These are phyloP conservation scores for Dufourea novaeangliae DNA, from an alignment of 1,140 invertebrate genomes.

Conservation along the genomic window DNA sequence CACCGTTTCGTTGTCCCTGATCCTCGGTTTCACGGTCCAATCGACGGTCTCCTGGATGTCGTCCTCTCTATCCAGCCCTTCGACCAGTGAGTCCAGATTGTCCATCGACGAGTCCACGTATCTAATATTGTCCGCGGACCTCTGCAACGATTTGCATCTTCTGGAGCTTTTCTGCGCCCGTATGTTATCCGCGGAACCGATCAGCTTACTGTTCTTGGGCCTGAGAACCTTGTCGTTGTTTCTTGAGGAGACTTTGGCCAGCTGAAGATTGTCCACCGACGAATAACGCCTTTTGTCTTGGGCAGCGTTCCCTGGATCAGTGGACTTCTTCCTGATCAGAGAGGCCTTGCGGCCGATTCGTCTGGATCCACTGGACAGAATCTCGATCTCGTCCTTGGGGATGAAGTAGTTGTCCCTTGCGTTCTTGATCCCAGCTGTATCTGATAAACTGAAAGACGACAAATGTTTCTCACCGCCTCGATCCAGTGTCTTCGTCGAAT, in stretches of 20 bases:
- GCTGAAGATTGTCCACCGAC: constrained; percentile 77
- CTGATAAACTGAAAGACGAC: constrained; percentile 28
- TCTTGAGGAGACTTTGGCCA: constrained; percentile 64
- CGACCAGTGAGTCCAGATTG: constrained; percentile 69
- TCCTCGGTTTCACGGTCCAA: constrained; percentile 69
- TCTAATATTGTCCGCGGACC: constrained; percentile 74
- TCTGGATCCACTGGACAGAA: constrained; percentile 58
- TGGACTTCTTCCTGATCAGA: constrained; percentile 55
- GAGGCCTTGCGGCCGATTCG: constrained; percentile 73
- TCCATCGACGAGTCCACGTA: constrained; percentile 73
- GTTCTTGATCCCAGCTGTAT: constrained; percentile 3
- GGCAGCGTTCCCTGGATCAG: constrained; percentile 27
- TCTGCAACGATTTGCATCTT: constrained; percentile 69
- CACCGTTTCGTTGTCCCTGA: constrained; percentile 85
- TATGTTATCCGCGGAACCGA: constrained; percentile 77
- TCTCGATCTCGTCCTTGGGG: constrained; percentile 72
- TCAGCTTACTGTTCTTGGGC: constrained; percentile 67
- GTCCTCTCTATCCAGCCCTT: constrained; percentile 60
- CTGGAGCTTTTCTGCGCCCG: constrained; percentile 60
- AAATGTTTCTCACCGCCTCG: background rate
- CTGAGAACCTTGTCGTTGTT: constrained; percentile 65
- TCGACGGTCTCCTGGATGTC: constrained; percentile 38
- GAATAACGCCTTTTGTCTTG: constrained; percentile 75
- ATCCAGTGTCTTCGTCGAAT: background rate
- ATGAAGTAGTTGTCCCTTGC: constrained; percentile 53